Conservation (phyloP, 2,797 vertebrate species). For the Enteromius anoplus region DNA sequence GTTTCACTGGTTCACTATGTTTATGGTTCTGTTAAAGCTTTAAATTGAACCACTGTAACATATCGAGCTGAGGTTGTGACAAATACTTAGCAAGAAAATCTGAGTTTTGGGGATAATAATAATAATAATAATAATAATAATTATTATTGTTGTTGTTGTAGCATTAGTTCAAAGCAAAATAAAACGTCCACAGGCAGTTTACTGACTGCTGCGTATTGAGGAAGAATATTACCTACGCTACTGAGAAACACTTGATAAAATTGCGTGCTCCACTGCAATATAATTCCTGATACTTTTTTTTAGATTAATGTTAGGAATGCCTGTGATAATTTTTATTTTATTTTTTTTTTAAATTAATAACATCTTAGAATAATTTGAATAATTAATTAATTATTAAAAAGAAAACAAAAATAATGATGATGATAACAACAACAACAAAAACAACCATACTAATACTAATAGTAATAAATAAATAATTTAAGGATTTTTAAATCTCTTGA, state of each 20-base stretch:
- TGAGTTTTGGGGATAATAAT: neutral
- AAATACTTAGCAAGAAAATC: slow-evolving; percentile 54
- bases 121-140: too few relatives aligned
- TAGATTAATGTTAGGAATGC: neutral
- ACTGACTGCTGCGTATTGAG: neutral
- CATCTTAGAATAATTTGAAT: too few relatives aligned
- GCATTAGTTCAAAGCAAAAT: neutral
- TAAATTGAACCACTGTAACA: slow-evolving; percentile 65
- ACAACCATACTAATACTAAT: too few relatives aligned
- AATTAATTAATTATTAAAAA: too few relatives aligned
- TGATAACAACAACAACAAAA: too few relatives aligned
- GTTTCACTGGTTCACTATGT: slow-evolving; percentile 72
- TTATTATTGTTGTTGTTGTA: too few relatives aligned
- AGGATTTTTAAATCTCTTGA: neutral
- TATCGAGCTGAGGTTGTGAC: slow-evolving; percentile 41
- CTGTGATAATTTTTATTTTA: neutral
- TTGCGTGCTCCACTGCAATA: neutral
- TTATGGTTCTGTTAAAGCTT: slow-evolving; percentile 65
- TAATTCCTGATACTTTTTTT: neutral
- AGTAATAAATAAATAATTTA: neutral
- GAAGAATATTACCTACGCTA: neutral
- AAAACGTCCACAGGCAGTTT: neutral
- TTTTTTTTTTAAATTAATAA: too few relatives aligned
- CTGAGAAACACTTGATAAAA: neutral
- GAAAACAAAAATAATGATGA: too few relatives aligned